Evolutionary conservation across 1,140 invertebrate genomes (phyloP).

Genomic region (Drosophila bocki): DNA sequence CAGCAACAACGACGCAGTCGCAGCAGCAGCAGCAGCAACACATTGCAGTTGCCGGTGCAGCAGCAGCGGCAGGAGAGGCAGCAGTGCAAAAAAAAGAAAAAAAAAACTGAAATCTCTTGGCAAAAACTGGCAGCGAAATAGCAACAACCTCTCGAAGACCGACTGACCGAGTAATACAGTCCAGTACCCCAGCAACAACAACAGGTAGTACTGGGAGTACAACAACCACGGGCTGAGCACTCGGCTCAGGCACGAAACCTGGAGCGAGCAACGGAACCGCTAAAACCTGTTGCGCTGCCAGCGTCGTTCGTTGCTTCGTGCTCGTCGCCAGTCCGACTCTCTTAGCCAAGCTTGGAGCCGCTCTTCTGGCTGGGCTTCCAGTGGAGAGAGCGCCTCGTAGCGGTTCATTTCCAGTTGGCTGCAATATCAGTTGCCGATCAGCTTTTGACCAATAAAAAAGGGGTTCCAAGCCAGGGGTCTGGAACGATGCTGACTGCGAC

Average conservation of each 20-base stretch:
- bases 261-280: slow-evolving; percentile 69
- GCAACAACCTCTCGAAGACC: slow-evolving; percentile 85
- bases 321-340: slow-evolving; percentile 50
- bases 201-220: slow-evolving; percentile 12
- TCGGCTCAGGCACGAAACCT: slow-evolving; percentile 48
- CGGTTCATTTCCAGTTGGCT: slow-evolving; percentile 80
- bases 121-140: slow-evolving; percentile 75
- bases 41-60: slow-evolving; percentile 77
- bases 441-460: slow-evolving; percentile 84
- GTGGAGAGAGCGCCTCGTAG: slow-evolving; percentile 59
- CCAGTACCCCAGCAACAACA: slow-evolving; percentile 65
- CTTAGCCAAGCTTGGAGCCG: slow-evolving; percentile 1
- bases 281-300: slow-evolving; percentile 81
- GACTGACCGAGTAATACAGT: slow-evolving; percentile 85
- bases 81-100: slow-evolving; percentile 24
- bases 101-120: slow-evolving; percentile 33
- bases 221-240: slow-evolving; percentile 32
- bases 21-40: slow-evolving; percentile 53
- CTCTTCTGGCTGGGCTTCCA: slow-evolving; percentile 59
- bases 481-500: slow-evolving; percentile 49
- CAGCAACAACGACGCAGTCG: slow-evolving; percentile 31
- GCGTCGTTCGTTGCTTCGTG: slow-evolving; percentile 80
- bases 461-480: slow-evolving; percentile 58
- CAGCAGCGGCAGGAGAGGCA: slow-evolving; percentile 51
- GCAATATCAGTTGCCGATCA: slow-evolving; percentile 80